Conservation (phyloP, 2,888 invertebrate species). For the Portevinia maculata region DNA sequence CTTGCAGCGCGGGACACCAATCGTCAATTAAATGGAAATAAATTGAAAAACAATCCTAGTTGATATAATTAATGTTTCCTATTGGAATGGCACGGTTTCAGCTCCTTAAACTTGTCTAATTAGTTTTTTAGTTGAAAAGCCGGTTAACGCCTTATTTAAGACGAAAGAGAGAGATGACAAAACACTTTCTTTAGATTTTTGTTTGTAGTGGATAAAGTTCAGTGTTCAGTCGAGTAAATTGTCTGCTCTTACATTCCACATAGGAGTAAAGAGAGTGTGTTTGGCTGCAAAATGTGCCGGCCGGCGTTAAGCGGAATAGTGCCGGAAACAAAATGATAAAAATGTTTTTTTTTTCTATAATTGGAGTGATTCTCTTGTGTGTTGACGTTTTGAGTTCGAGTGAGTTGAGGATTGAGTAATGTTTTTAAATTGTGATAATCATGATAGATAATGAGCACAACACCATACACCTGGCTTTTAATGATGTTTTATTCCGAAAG, state of each 20-base stretch:
- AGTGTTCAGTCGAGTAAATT: too few species aligned
- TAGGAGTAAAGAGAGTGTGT: neutral
- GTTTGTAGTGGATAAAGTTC: neutral
- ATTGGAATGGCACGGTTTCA: constrained; percentile 38
- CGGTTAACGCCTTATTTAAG: constrained; percentile 62
- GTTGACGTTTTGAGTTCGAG: neutral
- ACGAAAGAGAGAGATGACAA: constrained; percentile 32
- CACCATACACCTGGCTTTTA: too few species aligned
- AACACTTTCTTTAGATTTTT: neutral
- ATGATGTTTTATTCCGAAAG: too few species aligned
- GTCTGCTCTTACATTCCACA: neutral
- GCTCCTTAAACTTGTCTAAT: neutral
- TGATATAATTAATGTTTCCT: constrained; percentile 29
- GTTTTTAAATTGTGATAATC: too few species aligned
- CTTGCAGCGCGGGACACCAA: constrained; percentile 11
- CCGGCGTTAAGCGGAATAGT: neutral
- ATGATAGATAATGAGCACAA: too few species aligned
- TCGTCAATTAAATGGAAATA: constrained; percentile 37
- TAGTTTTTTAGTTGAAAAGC: constrained; percentile 32
- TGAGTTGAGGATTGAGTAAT: too few species aligned
- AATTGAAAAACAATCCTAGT: constrained; percentile 35
- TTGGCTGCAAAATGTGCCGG: neutral
- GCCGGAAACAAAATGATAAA: too few species aligned
- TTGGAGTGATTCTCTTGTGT: too few species aligned
- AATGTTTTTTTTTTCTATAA: too few species aligned